phyloP scores from a whole-genome alignment of 1,140 invertebrate species.

The Chymomyza costata region DNA sequence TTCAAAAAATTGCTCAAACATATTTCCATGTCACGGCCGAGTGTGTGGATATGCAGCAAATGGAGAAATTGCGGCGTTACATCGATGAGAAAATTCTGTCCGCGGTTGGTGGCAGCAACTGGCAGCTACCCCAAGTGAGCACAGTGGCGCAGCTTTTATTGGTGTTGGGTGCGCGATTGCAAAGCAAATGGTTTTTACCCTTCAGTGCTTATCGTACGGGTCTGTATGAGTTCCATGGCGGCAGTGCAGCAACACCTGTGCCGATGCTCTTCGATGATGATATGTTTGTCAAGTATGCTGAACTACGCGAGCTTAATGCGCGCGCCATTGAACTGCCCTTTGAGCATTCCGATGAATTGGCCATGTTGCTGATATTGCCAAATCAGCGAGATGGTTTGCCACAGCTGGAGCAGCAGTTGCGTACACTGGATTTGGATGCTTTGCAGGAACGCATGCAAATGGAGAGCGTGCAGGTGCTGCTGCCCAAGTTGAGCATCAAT shows the following conservation, averaged over 20 bases:
- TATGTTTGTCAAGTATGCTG: constrained; percentile 72
- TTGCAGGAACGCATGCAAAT: constrained; percentile 53
- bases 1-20: constrained; percentile 66
- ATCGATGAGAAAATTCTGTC: constrained; percentile 34
- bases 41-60: constrained; percentile 45
- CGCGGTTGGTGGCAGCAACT: constrained; percentile 39
- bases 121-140: constrained; percentile 21
- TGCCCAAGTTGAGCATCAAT: constrained; percentile 86
- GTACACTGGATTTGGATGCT: constrained; percentile 67
- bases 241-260: constrained; percentile 19
- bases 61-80: constrained; percentile 45
- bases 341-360: constrained; percentile 76
- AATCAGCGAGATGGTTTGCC: constrained; percentile 77
- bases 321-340: constrained; percentile 76
- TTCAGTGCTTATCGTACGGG: constrained; percentile 66
- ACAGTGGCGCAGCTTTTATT: constrained; percentile 27
- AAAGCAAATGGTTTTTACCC: constrained; percentile 68
- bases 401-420: constrained; percentile 77
- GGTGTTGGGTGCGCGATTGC: constrained; percentile 47
- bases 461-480: constrained; percentile 76
- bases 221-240: constrained; percentile 57
- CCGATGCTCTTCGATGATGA: constrained; percentile 72
- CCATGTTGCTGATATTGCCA: constrained; percentile 79
- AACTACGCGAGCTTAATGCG: constrained; percentile 69
- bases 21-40: constrained; percentile 60